phyloP scores from a whole-genome alignment of 1,140 invertebrate species.

The Lordiphosa collinella region DNA sequence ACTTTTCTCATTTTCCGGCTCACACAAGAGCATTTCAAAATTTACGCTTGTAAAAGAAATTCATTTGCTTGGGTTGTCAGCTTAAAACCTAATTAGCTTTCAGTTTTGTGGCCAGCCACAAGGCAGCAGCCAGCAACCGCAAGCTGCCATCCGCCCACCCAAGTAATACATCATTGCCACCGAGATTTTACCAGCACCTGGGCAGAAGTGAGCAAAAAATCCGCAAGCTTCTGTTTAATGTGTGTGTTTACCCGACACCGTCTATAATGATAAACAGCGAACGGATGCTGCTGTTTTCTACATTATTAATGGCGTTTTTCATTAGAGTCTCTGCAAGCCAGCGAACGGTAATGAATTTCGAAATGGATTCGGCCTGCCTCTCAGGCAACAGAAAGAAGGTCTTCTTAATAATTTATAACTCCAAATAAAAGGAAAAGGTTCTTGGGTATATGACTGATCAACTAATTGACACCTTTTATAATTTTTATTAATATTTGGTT shows the following conservation, averaged over 20 bases:
- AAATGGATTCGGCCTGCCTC: not conserved
- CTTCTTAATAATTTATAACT: not conserved
- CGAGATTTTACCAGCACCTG: conserved; percentile 54
- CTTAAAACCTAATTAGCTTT: conserved; percentile 68
- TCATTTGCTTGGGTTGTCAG: conserved; percentile 50
- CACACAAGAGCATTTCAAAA: conserved; percentile 13
- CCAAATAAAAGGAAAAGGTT: conserved; percentile 1
- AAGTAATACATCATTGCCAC: conserved; percentile 64
- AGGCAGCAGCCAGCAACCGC: conserved; percentile 4
- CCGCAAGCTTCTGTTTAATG: conserved; percentile 57
- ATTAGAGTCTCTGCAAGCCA: conserved; percentile 49
- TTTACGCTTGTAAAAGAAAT: conserved; percentile 34
- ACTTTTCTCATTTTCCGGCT: no score
- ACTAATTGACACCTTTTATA: no score
- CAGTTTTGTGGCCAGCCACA: conserved; percentile 48
- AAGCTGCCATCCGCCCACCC: conserved; percentile 32
- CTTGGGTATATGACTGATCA: no score
- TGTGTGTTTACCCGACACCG: conserved; percentile 26
- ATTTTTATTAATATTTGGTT: no score
- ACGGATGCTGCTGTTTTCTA: conserved; percentile 69
- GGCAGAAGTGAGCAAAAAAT: conserved; percentile 24
- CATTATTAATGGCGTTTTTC: conserved; percentile 77
- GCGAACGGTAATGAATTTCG: conserved; percentile 11
- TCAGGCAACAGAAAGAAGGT: conserved; percentile 5
- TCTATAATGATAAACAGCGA: conserved; percentile 68